These are phyloP conservation scores for Crotalus viridis DNA, from an alignment of 2,113 vertebrate genomes.

Conservation along the genomic window DNA sequence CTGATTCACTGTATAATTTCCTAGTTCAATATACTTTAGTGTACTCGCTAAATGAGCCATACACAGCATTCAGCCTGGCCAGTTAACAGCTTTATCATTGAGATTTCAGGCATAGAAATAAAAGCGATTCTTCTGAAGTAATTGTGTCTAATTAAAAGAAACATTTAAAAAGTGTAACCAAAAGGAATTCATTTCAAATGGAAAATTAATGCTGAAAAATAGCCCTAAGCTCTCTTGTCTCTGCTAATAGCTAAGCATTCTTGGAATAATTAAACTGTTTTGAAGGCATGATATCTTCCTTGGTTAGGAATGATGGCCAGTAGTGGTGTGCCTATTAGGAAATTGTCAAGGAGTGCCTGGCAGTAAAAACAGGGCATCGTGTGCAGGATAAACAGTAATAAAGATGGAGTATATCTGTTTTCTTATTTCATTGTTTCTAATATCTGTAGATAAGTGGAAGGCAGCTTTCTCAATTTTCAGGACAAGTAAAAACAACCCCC, in stretches of 20 bases:
- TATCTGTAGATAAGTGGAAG: background rate
- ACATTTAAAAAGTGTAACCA: conserved; percentile 91
- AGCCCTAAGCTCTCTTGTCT: conserved; percentile 83
- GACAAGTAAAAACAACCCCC: background rate
- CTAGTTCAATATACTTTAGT: conserved; percentile 89
- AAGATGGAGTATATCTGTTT: accelerated
- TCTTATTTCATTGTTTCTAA: background rate
- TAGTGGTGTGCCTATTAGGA: conserved; percentile 25
- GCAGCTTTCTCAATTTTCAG: background rate
- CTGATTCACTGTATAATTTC: conserved; percentile 87
- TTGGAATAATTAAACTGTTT: conserved; percentile 82
- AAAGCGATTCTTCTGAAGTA: conserved; percentile 90
- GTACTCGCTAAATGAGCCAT: conserved; percentile 84
- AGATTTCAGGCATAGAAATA: conserved; percentile 87
- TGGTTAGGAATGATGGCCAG: conserved; percentile 54
- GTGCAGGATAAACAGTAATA: background rate
- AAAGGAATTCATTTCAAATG: conserved; percentile 89
- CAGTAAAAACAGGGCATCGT: conserved; percentile 12
- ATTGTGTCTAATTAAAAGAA: conserved; percentile 90
- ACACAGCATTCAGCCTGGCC: conserved; percentile 79
- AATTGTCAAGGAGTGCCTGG: conserved; percentile 9
- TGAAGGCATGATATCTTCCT: conserved; percentile 74
- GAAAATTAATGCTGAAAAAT: conserved; percentile 90
- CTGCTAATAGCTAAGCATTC: conserved; percentile 82
- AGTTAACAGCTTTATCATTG: conserved; percentile 86